Evolutionary conservation across 2,113 vertebrate genomes (phyloP).

Genomic region (Ciconia maguari): DNA sequence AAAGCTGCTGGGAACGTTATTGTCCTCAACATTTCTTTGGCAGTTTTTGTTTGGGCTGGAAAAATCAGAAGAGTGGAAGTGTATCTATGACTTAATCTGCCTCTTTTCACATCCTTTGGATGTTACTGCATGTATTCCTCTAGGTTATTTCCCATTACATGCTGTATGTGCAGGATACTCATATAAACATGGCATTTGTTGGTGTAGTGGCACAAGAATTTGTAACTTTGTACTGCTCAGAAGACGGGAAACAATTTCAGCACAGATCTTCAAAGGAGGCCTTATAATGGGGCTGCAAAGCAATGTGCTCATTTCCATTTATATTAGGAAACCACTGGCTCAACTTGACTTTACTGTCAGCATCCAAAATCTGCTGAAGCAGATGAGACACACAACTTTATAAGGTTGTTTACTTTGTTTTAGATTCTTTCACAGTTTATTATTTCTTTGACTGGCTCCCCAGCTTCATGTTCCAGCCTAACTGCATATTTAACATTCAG

Average conservation of each 20-base stretch:
- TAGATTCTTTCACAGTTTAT: slow-evolving; percentile 48
- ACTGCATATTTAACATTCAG: slow-evolving; percentile 53
- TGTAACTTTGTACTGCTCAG: background rate
- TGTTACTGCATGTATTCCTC: background rate
- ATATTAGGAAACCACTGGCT: slow-evolving; percentile 2
- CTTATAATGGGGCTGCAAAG: background rate
- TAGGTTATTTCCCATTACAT: background rate
- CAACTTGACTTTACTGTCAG: background rate
- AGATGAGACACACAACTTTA: slow-evolving; percentile 6
- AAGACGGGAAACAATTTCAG: background rate
- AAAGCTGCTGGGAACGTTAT: background rate
- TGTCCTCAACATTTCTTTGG: background rate
- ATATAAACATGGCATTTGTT: background rate
- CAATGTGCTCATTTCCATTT: background rate
- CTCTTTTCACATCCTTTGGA: background rate
- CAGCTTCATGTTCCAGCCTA: slow-evolving; percentile 14
- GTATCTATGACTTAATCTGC: background rate
- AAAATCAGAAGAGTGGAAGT: background rate
- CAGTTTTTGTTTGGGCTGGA: background rate
- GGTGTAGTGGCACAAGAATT: background rate
- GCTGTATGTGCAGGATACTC: background rate
- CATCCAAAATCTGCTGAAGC: background rate
- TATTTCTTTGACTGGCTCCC: slow-evolving; percentile 35
- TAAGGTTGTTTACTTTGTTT: slow-evolving; percentile 29
- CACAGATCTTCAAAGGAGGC: background rate